Percentiles rank a stretch among this genome's conserved stretches.
These are phyloP conservation scores for Drosophila simulans DNA, from an alignment of 1,140 invertebrate genomes.

Conservation along the genomic window DNA sequence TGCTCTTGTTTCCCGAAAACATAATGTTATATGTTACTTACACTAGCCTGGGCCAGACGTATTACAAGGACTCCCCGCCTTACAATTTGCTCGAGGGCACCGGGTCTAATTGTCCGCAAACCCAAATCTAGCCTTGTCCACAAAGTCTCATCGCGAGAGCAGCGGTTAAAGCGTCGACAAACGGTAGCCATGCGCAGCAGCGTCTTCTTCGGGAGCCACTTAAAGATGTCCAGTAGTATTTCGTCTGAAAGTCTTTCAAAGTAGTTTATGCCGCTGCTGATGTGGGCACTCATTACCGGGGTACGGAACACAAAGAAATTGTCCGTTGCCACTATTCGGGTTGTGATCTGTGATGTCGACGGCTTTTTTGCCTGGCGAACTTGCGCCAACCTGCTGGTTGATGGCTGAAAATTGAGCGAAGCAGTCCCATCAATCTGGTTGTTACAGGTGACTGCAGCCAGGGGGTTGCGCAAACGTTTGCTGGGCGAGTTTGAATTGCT, in stretches of 20 bases:
- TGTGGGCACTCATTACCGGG: slow-evolving; percentile 53
- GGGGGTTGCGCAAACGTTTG: slow-evolving; percentile 70
- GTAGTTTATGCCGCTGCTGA: slow-evolving; percentile 84
- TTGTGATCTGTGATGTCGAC: neutral
- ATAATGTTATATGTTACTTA: slow-evolving; percentile 64
- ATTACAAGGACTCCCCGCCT: slow-evolving; percentile 90
- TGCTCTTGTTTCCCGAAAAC: neutral
- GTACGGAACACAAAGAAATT: slow-evolving; percentile 74
- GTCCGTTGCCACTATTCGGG: slow-evolving; percentile 29
- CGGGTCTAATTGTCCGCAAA: slow-evolving; percentile 87
- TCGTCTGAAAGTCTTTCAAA: slow-evolving; percentile 92
- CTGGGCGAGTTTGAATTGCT: slow-evolving; percentile 70
- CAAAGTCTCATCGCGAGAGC: slow-evolving; percentile 92
- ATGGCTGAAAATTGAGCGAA: slow-evolving; percentile 59
- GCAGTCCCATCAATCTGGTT: slow-evolving; percentile 28
- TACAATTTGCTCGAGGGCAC: slow-evolving; percentile 89
- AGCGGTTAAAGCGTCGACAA: slow-evolving; percentile 88
- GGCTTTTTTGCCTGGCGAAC: slow-evolving; percentile 47
- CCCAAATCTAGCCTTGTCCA: slow-evolving; percentile 94
- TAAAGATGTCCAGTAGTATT: slow-evolving; percentile 92
- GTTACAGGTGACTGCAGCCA: slow-evolving; percentile 61
- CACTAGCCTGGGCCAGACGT: slow-evolving; percentile 91
- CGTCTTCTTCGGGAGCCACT: slow-evolving; percentile 91
- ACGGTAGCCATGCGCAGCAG: slow-evolving; percentile 89
- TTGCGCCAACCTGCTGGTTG: slow-evolving; percentile 70